phyloP scores from a whole-genome alignment of 2,797 vertebrate species.

The Podarcis siculus region DNA sequence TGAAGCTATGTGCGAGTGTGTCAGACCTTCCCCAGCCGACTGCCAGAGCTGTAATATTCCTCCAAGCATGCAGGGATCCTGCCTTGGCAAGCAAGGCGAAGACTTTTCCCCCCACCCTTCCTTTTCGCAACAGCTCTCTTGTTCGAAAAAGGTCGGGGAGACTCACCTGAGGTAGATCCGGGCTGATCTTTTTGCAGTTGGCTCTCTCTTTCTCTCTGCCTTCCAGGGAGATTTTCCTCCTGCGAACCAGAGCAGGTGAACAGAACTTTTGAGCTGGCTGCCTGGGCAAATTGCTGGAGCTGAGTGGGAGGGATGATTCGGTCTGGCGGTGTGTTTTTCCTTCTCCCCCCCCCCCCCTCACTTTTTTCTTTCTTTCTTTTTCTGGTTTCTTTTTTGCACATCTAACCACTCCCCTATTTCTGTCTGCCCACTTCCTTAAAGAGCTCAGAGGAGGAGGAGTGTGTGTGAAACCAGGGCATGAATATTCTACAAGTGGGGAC shows the following conservation, averaged over 20 bases:
- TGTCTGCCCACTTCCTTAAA: conserved; percentile 17
- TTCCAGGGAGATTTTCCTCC: not conserved
- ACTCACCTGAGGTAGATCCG: conserved; percentile 6
- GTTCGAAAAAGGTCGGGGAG: not conserved
- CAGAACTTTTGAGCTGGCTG: not conserved
- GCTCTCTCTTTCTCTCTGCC: not conserved
- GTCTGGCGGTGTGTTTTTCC: not conserved
- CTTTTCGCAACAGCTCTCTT: not conserved
- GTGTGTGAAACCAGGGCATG: not conserved
- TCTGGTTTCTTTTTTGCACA: not conserved
- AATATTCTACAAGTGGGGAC: not conserved
- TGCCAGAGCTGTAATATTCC: conserved; percentile 82
- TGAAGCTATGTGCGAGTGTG: not conserved
- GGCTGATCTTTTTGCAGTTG: too few species aligned
- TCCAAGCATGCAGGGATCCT: conserved; percentile 65
- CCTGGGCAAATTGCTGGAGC: not conserved
- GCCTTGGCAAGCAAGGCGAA: not conserved
- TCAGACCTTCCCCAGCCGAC: conserved; percentile 75
- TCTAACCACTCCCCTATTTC: not conserved
- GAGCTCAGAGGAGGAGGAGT: not conserved
- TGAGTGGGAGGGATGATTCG: not conserved
- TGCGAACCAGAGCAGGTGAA: not conserved
- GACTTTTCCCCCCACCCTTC: too few species aligned
- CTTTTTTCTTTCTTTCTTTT: too few species aligned
- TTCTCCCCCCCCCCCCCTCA: not conserved